phyloP scores from a whole-genome alignment of 1,140 invertebrate genomes.

The Oncopeltus fasciatus region DNA sequence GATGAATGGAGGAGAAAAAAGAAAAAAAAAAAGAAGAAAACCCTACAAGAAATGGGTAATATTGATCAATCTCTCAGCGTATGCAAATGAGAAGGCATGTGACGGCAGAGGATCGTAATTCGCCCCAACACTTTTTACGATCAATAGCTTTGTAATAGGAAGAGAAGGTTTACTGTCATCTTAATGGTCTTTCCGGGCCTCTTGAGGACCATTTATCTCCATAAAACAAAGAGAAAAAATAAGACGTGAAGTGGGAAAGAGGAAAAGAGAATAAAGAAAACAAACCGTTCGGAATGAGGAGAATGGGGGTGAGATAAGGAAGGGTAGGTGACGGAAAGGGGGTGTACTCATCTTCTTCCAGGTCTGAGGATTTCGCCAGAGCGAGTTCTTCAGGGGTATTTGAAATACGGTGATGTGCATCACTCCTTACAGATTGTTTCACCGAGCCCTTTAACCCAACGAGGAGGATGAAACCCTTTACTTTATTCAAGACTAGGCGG shows the following conservation, averaged over 20 bases:
- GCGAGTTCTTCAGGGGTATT: no score
- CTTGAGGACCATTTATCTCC: neutral
- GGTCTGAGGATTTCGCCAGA: no score
- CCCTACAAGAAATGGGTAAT: neutral
- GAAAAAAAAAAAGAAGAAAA: neutral
- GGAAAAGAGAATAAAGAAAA: neutral
- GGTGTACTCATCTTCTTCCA: no score
- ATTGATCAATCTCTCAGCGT: neutral
- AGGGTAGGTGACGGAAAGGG: neutral
- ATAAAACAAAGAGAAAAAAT: neutral
- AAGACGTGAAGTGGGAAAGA: no score
- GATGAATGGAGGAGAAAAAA: no score
- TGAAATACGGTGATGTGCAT: no score
- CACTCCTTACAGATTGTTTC: no score
- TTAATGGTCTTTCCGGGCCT: neutral
- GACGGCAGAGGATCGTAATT: neutral
- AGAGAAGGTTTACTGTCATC: neutral
- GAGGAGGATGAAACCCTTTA: no score
- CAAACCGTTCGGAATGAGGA: neutral
- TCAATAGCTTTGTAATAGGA: neutral
- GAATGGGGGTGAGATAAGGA: neutral
- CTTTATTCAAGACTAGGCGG: no score
- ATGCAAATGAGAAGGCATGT: neutral
- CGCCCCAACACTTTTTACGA: neutral
- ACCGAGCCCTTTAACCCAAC: no score